These are phyloP conservation scores for Stratiomys singularior DNA, from an alignment of 2,888 invertebrate genomes.

Conservation along the genomic window DNA sequence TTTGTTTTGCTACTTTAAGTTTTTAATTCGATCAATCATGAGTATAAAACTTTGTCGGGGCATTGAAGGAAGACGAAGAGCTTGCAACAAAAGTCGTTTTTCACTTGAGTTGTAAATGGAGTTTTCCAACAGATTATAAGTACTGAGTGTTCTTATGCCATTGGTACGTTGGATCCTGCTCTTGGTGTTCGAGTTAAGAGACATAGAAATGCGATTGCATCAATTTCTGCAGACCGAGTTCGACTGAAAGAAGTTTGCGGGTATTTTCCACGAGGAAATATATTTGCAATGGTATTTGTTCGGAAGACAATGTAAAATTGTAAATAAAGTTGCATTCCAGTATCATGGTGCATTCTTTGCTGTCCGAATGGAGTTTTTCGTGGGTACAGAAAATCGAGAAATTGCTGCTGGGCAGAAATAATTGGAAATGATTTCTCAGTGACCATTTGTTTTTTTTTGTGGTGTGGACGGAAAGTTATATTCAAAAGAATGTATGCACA, in stretches of 20 bases:
- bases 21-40: constrained; percentile 27
- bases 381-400: too few species aligned
- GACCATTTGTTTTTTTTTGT: too few species aligned
- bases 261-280: too few species aligned
- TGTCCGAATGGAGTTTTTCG: too few species aligned
- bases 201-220: constrained; percentile 24
- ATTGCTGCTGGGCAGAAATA: too few species aligned
- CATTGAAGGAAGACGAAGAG: not conserved
- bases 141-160: not conserved
- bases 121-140: constrained; percentile 37
- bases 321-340: too few species aligned
- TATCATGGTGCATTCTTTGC: too few species aligned
- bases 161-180: not conserved
- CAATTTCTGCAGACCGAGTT: not conserved
- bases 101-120: constrained; percentile 22
- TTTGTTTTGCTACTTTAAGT: constrained; percentile 21
- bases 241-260: not conserved
- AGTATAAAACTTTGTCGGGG: not conserved
- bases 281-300: too few species aligned
- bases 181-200: not conserved
- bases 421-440: too few species aligned
- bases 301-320: too few species aligned
- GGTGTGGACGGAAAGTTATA: too few species aligned
- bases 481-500: too few species aligned
- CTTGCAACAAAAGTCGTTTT: constrained; percentile 32